These are phyloP conservation scores for Lepetodrilus schrolli DNA, from an alignment of 2,888 invertebrate species.

Conservation along the genomic window DNA sequence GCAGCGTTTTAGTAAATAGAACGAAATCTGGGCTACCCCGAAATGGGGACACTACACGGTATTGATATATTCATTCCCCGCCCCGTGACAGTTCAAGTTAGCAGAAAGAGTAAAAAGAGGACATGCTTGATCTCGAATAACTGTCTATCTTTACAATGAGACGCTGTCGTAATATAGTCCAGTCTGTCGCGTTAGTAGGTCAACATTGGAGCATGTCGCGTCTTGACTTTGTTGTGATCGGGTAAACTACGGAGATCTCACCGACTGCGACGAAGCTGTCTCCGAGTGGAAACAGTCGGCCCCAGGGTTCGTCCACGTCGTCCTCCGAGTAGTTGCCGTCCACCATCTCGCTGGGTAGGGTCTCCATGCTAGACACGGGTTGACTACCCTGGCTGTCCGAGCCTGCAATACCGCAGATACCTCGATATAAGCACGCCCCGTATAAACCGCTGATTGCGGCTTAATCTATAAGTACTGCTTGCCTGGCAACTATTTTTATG, in stretches of 20 bases:
- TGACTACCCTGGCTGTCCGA: background rate
- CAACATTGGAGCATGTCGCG: background rate
- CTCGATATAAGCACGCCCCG: background rate
- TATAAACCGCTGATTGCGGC: slow-evolving; percentile 4
- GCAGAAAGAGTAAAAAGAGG: no score
- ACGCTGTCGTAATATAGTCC: no score
- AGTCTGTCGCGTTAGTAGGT: no score
- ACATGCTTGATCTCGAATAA: no score
- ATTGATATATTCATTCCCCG: no score
- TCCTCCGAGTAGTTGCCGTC: slow-evolving; percentile 64
- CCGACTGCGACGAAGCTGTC: slow-evolving; percentile 67
- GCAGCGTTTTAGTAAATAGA: no score
- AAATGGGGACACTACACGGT: no score
- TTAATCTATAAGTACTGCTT: background rate
- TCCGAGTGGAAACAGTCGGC: slow-evolving; percentile 69
- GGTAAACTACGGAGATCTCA: slow-evolving; percentile 35
- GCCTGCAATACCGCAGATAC: background rate
- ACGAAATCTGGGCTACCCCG: no score
- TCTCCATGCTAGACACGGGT: slow-evolving; percentile 52
- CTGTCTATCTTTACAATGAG: no score
- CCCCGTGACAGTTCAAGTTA: no score
- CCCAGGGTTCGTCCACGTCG: slow-evolving; percentile 59
- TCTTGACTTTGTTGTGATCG: background rate
- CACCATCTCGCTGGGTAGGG: slow-evolving; percentile 65
- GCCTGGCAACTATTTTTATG: background rate